Base-by-base conservation (phyloP, 2,113 vertebrate species). In the Melanostigma gelatinosum region DNA sequence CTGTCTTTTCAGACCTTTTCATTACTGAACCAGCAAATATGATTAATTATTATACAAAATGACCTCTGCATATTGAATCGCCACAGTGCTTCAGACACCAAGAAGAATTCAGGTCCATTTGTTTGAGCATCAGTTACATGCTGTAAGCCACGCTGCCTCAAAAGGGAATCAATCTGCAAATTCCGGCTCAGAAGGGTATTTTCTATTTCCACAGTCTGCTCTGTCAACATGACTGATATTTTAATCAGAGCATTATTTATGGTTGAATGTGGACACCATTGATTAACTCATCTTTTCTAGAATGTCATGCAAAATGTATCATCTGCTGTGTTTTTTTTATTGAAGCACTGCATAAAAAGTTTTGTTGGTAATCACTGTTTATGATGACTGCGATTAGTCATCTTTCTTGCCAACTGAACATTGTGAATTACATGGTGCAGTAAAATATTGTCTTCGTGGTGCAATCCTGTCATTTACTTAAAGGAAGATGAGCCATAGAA, bases 171-270 rank as follows among this genome's bases (percentile, higher is more conserved):
- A 81, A 72, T 89, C 82, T 76, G 64, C 60, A 79, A 76, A 77
- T 46, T 75, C 50, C 1, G 10, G 62, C 78, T 85, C 88, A 88
- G 90, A 74, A 77, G 85, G 86, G 65, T 75, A 72, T 83, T 86
- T 83, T 87, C 74, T 80, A 32, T 73, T 83, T 50, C 46, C 69
- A 67, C 82, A 74, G 40, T 76, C 66, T 84, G 86, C 79, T 84
- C 64, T 34, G 83, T 82, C 82, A 88, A 79, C 85, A 80, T 83
- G 87, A 88, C 84, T 84, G 85, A 90, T 85, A 82, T 85, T 75
- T 85, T 86, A 88, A 91, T 88, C 79, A 86, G 55, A 85, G 36
- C 73, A 69, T 89, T 91, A 87, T 90, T 89, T 80, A 78, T 68
- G 57, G 78, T 69, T 88, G 65, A 84, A 84, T 50, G 29, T 82